phyloP scores from a whole-genome alignment of 2,888 invertebrate genomes.

The Drosophila conformis region DNA sequence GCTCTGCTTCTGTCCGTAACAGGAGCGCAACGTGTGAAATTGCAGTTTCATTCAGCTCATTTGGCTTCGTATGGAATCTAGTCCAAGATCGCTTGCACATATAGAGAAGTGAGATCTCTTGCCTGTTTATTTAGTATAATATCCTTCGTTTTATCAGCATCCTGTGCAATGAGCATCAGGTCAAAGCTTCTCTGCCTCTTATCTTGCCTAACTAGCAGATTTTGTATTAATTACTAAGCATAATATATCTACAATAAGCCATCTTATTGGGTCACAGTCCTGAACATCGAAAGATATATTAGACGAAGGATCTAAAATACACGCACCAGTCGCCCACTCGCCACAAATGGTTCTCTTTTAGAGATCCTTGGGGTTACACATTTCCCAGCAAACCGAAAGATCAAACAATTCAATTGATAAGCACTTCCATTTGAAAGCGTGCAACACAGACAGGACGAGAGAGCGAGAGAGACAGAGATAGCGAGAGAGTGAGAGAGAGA shows the following conservation, averaged over 20 bases:
- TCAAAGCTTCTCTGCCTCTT: neutral
- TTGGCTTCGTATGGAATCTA: neutral
- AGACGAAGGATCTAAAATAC: neutral
- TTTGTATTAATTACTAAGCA: neutral
- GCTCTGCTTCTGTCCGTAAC: constrained; percentile 37
- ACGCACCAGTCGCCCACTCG: constrained; percentile 11
- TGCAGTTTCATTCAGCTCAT: constrained; percentile 18
- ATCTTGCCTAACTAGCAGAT: too few relatives aligned
- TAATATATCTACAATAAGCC: neutral
- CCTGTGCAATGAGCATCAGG: neutral
- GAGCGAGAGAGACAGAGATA: neutral
- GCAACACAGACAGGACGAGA: neutral
- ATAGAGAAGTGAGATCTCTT: neutral
- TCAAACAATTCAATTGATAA: constrained; percentile 50
- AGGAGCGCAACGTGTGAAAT: constrained; percentile 28
- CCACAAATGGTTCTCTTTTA: neutral
- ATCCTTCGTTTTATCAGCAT: neutral
- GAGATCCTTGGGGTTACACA: constrained; percentile 1
- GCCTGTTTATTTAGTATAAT: neutral
- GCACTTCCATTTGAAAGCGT: constrained; percentile 49
- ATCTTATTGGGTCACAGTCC: neutral
- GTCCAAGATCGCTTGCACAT: neutral
- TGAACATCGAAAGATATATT: neutral
- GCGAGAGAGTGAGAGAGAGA: neutral
- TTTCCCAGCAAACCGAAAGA: constrained; percentile 40